Evolutionary conservation across 2,113 vertebrate genomes (phyloP).

Genomic region (Bubo bubo): DNA sequence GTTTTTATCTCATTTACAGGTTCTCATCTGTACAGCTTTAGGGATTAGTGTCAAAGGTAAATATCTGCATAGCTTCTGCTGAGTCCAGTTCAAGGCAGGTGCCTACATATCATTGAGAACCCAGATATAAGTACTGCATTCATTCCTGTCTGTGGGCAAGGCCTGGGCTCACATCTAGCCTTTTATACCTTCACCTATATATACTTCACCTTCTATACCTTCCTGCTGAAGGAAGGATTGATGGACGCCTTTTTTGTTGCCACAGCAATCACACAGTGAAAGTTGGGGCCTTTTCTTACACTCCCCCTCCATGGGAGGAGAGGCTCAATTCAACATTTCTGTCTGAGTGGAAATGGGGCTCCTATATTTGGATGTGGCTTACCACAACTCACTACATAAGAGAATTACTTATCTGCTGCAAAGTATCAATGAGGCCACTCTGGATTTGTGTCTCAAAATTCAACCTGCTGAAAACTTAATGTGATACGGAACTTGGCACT

Average conservation of each 20-base stretch:
- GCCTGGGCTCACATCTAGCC: neutral
- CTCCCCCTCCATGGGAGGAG: neutral
- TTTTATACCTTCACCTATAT: neutral
- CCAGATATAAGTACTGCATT: neutral
- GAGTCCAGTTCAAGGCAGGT: neutral
- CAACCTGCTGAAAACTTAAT: neutral
- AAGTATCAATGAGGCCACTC: neutral
- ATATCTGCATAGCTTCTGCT: neutral
- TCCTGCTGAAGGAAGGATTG: neutral
- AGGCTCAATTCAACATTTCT: neutral
- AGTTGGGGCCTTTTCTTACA: neutral
- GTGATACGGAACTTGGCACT: neutral
- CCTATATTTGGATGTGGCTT: fast-evolving
- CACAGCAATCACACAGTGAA: neutral
- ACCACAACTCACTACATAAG: neutral
- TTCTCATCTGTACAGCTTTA: neutral
- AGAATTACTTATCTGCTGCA: neutral
- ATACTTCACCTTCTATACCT: neutral
- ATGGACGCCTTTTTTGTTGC: neutral
- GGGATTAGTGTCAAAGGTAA: neutral
- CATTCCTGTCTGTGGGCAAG: neutral
- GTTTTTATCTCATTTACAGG: neutral
- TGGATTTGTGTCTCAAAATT: neutral
- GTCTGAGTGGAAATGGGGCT: neutral
- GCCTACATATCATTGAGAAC: neutral